Evolutionary conservation across 2,888 invertebrate species (phyloP).

Genomic region (Lasius fuliginosus): DNA sequence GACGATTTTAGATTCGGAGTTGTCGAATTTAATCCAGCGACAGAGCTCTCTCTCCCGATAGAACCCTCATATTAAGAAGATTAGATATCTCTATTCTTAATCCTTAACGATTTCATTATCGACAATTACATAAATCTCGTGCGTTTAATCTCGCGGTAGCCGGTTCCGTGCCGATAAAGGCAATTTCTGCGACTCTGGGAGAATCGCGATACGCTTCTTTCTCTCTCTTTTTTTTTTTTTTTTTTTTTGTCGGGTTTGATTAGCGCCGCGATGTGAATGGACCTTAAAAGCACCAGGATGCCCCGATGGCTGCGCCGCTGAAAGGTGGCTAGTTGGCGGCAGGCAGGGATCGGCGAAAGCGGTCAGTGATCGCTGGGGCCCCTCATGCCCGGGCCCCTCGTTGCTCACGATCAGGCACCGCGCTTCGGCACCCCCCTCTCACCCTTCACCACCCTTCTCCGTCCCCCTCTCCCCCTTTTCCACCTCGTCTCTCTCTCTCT

Average conservation of each 20-base stretch:
- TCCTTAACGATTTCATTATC: conserved; percentile 46
- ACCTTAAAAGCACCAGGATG: conserved; percentile 76
- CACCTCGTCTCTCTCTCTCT: conserved; percentile 24
- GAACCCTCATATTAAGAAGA: conserved; percentile 14
- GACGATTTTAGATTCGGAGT: conserved; percentile 3
- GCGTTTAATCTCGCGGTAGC: conserved; percentile 56
- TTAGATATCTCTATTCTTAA: conserved; percentile 40
- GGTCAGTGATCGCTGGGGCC: conserved; percentile 81
- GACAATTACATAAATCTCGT: conserved; percentile 50
- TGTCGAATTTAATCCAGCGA: conserved; percentile 24
- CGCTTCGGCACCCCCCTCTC: conserved; percentile 56
- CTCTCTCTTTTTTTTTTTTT: conserved; percentile 40
- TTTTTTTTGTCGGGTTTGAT: conserved; percentile 70
- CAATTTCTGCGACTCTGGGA: conserved; percentile 71
- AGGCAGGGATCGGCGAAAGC: conserved; percentile 77
- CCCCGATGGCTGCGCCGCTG: conserved; percentile 78
- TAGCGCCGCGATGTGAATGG: conserved; percentile 76
- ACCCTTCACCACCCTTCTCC: conserved; percentile 28
- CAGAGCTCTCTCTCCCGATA: conserved; percentile 6
- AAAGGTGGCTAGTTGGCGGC: conserved; percentile 78
- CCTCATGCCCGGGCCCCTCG: conserved; percentile 74
- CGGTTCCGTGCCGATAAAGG: conserved; percentile 54
- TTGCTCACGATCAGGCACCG: conserved; percentile 75
- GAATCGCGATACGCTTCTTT: conserved; percentile 59
- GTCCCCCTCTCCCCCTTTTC: conserved; percentile 40